Conservation (phyloP, 1,140 invertebrate species). For the Spodoptera frugiperda region DNA sequence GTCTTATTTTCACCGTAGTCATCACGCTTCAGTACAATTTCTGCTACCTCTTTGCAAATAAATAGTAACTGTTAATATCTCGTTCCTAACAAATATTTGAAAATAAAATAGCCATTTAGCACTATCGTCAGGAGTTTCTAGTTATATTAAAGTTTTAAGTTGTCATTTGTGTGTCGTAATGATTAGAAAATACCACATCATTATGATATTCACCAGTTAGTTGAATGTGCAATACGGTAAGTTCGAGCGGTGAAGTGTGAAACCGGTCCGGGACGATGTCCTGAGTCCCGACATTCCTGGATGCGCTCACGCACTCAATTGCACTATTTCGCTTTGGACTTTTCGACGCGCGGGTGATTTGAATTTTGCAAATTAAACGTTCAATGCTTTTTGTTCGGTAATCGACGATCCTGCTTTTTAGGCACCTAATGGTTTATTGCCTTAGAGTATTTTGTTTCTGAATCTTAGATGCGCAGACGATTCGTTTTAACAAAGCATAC, state of each 20-base stretch:
- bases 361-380: slow-evolving; percentile 25
- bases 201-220: slow-evolving; percentile 41
- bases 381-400: background rate
- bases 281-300: slow-evolving; percentile 75
- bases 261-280: slow-evolving; percentile 76
- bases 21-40: too few relatives aligned
- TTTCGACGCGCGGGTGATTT: slow-evolving; percentile 41
- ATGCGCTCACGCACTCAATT: slow-evolving; percentile 65
- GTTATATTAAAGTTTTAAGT: background rate
- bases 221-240: slow-evolving; percentile 44
- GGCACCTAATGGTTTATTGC: slow-evolving; percentile 18
- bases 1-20: background rate
- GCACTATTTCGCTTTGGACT: slow-evolving; percentile 56
- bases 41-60: too few relatives aligned
- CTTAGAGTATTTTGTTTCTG: background rate
- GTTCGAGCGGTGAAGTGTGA: slow-evolving; percentile 53
- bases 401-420: slow-evolving; percentile 3
- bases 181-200: slow-evolving; percentile 34
- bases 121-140: too few relatives aligned
- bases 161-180: background rate
- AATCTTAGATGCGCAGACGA: background rate
- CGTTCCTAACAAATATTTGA: too few relatives aligned
- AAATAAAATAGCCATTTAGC: too few relatives aligned
- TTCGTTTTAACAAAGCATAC: background rate
- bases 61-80: too few relatives aligned